A percentile compares a stretch with the other conserved stretches of the same genome.
Conservation (phyloP, 2,113 vertebrate genomes). For the Oryzias curvinotus region DNA sequence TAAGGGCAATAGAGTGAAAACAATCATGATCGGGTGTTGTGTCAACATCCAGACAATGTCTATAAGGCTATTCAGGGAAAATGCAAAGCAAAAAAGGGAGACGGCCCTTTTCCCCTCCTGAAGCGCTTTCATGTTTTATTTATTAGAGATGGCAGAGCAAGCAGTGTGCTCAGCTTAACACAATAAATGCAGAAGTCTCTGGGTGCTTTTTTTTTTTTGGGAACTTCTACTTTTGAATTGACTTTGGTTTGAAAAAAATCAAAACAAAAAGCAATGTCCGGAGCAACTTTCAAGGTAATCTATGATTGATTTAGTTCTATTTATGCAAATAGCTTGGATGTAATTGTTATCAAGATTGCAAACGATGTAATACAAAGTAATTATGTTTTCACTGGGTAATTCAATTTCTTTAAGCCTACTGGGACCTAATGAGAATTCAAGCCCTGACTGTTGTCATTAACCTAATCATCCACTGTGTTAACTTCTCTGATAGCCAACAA, state of each 20-base stretch:
- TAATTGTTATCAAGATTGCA: slow-evolving; percentile 46
- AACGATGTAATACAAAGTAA: slow-evolving; percentile 36
- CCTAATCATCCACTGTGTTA: slow-evolving; percentile 62
- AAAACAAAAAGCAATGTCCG: not conserved
- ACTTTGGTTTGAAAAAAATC: slow-evolving; percentile 44
- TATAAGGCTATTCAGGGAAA: slow-evolving; percentile 33
- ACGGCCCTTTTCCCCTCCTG: slow-evolving; percentile 36
- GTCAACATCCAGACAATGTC: slow-evolving; percentile 45
- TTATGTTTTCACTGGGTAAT: slow-evolving; percentile 46
- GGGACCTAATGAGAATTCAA: slow-evolving; percentile 58
- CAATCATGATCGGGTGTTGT: slow-evolving; percentile 19
- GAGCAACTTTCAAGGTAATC: slow-evolving; percentile 16
- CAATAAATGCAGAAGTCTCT: slow-evolving; percentile 61
- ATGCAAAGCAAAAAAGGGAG: slow-evolving; percentile 32
- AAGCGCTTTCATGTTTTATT: slow-evolving; percentile 73
- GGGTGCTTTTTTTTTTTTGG: slow-evolving; percentile 4
- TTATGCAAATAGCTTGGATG: slow-evolving; percentile 14
- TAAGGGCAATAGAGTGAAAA: slow-evolving; percentile 7
- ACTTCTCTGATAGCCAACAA: slow-evolving; percentile 58
- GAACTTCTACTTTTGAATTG: slow-evolving; percentile 10
- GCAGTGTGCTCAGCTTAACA: slow-evolving; percentile 67
- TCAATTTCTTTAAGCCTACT: slow-evolving; percentile 51
- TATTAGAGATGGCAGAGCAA: slow-evolving; percentile 60
- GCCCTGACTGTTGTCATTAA: slow-evolving; percentile 61
- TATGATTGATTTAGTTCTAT: slow-evolving; percentile 27